A percentile compares a stretch with the other conserved stretches of the same genome.
Conservation (phyloP, 2,797 vertebrate species). For the Pseudochaenichthys georgianus region DNA sequence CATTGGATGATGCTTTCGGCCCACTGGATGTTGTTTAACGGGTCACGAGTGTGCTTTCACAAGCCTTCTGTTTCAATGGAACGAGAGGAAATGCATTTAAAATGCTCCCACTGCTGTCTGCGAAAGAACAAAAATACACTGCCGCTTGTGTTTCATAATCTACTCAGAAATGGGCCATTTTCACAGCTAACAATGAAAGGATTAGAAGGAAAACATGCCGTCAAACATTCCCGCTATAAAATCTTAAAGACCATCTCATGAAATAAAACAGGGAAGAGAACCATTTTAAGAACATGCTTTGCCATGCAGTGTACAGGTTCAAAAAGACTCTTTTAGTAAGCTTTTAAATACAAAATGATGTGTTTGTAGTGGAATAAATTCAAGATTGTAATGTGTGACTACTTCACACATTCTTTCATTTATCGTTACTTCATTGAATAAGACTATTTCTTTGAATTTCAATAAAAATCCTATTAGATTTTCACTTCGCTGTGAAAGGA, state of each 20-base stretch:
- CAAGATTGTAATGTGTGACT: neutral
- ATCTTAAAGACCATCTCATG: slow-evolving; percentile 45
- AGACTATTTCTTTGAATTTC: neutral
- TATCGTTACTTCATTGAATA: neutral
- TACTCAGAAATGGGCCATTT: slow-evolving; percentile 57
- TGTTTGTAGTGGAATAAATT: neutral
- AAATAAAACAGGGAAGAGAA: slow-evolving; percentile 1
- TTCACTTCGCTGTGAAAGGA: neutral
- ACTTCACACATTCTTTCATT: neutral
- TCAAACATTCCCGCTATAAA: slow-evolving; percentile 45
- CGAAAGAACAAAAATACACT: slow-evolving; percentile 59
- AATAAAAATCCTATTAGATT: neutral
- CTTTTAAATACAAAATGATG: neutral
- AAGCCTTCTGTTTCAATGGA: slow-evolving; percentile 39
- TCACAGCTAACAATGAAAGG: slow-evolving; percentile 58
- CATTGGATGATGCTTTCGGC: slow-evolving; percentile 33
- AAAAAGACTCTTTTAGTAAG: slow-evolving; percentile 7
- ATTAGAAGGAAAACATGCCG: slow-evolving; percentile 51
- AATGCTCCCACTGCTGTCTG: slow-evolving; percentile 49
- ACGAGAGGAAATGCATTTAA: slow-evolving; percentile 47
- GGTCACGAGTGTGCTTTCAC: slow-evolving; percentile 40
- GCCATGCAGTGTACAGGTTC: neutral
- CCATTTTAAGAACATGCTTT: neutral
- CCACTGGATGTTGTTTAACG: slow-evolving; percentile 38
- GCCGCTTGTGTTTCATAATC: slow-evolving; percentile 62